Conservation (phyloP, 2,888 invertebrate species). For the Xylota sylvarum region DNA sequence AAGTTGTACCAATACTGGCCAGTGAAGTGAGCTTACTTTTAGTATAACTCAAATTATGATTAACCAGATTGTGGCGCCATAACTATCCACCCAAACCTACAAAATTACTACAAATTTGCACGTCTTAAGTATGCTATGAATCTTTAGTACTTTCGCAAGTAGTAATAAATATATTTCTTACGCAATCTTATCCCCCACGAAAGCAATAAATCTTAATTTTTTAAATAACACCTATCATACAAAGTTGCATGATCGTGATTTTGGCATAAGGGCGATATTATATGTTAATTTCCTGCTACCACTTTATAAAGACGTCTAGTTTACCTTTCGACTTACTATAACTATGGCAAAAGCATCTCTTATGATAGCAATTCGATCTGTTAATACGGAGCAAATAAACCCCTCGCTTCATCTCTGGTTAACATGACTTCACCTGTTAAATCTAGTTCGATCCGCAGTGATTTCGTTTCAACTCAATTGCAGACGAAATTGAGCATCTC, state of each 20-base stretch:
- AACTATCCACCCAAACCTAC: neutral
- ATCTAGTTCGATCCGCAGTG: conserved; percentile 40
- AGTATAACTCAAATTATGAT: conserved; percentile 3
- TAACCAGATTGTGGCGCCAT: neutral
- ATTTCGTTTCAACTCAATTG: conserved; percentile 15
- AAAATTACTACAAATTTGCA: neutral
- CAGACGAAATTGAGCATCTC: conserved; percentile 16
- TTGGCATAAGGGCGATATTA: neutral
- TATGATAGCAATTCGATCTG: conserved; percentile 11
- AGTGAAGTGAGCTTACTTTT: neutral
- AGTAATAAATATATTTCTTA: neutral
- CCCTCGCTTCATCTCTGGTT: neutral
- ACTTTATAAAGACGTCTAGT: neutral
- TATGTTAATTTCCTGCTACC: conserved; percentile 19
- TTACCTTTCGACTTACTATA: conserved; percentile 33
- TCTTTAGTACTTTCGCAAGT: neutral
- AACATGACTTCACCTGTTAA: conserved; percentile 19
- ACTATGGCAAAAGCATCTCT: conserved; percentile 33
- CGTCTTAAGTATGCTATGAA: neutral
- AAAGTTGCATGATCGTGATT: neutral
- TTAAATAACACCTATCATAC: neutral
- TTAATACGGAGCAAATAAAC: neutral
- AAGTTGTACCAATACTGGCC: neutral
- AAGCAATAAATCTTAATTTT: too few relatives aligned
- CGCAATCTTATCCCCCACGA: too few relatives aligned